phyloP scores from a whole-genome alignment of 2,113 vertebrate species.

The Chloropsis hardwickii region DNA sequence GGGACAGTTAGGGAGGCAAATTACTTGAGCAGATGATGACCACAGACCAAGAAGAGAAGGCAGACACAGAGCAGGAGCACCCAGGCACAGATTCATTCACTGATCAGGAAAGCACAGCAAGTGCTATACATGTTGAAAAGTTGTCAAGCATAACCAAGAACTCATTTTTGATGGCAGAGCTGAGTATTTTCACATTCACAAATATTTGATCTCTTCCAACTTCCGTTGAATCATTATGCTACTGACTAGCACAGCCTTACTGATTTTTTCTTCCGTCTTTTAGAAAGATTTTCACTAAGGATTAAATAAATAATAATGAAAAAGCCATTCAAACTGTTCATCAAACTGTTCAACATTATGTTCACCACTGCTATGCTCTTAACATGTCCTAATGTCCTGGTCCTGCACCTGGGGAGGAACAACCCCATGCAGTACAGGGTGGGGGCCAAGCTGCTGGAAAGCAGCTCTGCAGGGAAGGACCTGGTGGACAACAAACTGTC shows the following conservation, averaged over 20 bases:
- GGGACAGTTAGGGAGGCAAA: not conserved
- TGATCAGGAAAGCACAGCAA: fast-evolving
- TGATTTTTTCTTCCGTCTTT: not conserved
- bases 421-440: not conserved
- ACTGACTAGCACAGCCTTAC: not conserved
- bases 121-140: not conserved
- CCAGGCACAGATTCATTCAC: not conserved
- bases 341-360: not conserved
- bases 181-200: not conserved
- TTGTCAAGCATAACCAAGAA: not conserved
- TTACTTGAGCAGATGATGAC: not conserved
- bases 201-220: not conserved
- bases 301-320: not conserved
- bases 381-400: not conserved
- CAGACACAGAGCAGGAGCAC: not conserved
- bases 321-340: not conserved
- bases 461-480: not conserved
- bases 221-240: not conserved
- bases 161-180: not conserved
- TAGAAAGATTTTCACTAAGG: not conserved
- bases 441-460: not conserved
- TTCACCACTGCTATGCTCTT: not conserved
- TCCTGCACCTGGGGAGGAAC: not conserved
- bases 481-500: not conserved
- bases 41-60: not conserved